Base-by-base conservation (phyloP, 2,888 invertebrate genomes). In the Melolontha melolontha region DNA sequence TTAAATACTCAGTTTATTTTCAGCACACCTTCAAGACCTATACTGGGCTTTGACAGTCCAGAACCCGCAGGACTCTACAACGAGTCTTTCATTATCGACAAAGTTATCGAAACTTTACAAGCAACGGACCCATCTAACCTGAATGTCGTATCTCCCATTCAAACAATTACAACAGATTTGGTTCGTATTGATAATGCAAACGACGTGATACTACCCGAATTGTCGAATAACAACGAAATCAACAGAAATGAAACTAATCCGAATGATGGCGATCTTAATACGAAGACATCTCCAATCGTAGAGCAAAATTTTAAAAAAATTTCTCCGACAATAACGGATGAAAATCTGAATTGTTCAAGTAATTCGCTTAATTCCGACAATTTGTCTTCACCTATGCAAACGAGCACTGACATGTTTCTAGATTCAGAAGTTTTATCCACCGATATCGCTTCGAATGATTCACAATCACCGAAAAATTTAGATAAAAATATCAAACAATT, bases 351-450 rank as follows among this genome's bases (percentile, higher is more conserved):
- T 70, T 83, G 82, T 68, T 83, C 83, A 10, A 81, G 81, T 16
- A 84, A 83, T 74, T 84, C 85, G 6, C 74, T 84, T 54, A 83
- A 82, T 72, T 84, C 84, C 0, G 84, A 84, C 66, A 83, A 84
- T 74, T 75, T 84, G 54, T 84, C 83, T 14, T 85, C 85, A 14
- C 84, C 85, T 5, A 85, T 85, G 84, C 85, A 84, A 75, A 84
- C 84, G 2, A 85, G 84, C 73, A 84, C 84, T 2, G 85, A 85
- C 72, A 79, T 84, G 68, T 83, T 84, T 71, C 71, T 83, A 54
- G 84, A 84, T 72, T 84, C 84, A 0, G 84, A 83, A 74, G 76
- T 83, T 57, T 74, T 83, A 40, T 83, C 83, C 39, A 81, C 82
- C 0, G 83, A 84, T 70, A 71, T 80, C 11, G 80, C 83, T 64